A percentile compares a stretch with the other conserved stretches of the same genome.
Evolutionary conservation across 2,113 vertebrate genomes (phyloP).

Genomic region (Xenopus tropicalis): DNA sequence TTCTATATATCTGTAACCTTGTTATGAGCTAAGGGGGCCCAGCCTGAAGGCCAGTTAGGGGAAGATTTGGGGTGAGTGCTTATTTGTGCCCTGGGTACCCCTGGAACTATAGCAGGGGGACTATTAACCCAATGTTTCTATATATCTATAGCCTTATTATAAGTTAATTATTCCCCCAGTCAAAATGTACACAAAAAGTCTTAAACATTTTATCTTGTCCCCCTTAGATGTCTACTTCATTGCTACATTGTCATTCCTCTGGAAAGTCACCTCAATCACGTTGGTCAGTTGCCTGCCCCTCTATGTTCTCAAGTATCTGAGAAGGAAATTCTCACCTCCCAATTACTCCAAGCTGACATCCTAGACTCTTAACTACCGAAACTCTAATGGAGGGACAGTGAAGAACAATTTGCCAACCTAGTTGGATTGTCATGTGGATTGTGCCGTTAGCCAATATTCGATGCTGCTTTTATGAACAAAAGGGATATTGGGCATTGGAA

Average conservation of each 20-base stretch:
- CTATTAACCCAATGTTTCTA: too few relatives aligned
- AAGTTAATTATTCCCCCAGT: too few relatives aligned
- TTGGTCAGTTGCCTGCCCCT: slow-evolving; percentile 96
- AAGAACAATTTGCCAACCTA: neutral
- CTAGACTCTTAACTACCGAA: slow-evolving; percentile 56
- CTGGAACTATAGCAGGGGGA: too few relatives aligned
- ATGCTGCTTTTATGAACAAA: slow-evolving; percentile 43
- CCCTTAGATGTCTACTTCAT: slow-evolving; percentile 92
- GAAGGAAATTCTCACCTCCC: slow-evolving; percentile 91
- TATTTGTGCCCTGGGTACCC: too few relatives aligned
- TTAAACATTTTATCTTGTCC: slow-evolving; percentile 16
- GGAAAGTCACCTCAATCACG: slow-evolving; percentile 96
- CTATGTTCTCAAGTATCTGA: slow-evolving; percentile 95
- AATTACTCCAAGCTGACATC: slow-evolving; percentile 95
- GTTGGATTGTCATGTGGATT: slow-evolving; percentile 25
- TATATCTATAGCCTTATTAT: too few relatives aligned
- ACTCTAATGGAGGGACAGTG: slow-evolving; percentile 42
- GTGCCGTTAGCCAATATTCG: slow-evolving; percentile 42
- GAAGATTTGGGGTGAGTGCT: too few relatives aligned
- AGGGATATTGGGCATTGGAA: neutral
- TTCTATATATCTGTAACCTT: too few relatives aligned
- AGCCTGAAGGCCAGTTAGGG: too few relatives aligned
- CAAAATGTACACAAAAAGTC: too few relatives aligned
- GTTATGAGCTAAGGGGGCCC: too few relatives aligned
- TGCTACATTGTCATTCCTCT: slow-evolving; percentile 87